Evolutionary conservation across 2,888 invertebrate species (phyloP), one percentile per base, ranked within the genome.

Genomic region (Lasioglossum pauxillum): DNA sequence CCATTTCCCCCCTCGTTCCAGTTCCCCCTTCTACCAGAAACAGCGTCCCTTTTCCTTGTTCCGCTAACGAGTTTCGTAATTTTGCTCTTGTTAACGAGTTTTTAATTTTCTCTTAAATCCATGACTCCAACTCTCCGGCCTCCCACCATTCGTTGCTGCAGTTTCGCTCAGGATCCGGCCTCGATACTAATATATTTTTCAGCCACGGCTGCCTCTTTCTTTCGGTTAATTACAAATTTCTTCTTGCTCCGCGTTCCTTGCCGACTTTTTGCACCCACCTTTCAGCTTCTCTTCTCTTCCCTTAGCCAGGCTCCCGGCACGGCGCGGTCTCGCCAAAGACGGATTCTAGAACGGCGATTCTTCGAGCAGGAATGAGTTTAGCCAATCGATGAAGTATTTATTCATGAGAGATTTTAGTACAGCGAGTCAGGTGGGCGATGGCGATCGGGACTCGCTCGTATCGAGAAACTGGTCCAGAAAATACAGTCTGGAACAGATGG

Each of bases 51-150:
- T 82, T 80, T 79, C 85, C 46, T 84, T 74, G 75, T 83, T 57
- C 27, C 69, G 83, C 78, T 90, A 90, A 90, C 85, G 89, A 90
- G 89, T 88, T 90, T 90, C 83, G 83, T 90, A 87, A 90, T 90
- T 90, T 87, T 82, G 71, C 88, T 88, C 80, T 78, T 86, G 84
- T 90, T 85, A 90, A 90, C 89, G 89, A 88, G 88, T 85, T 88
- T 88, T 88, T 86, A 86, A 88, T 88, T 88, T 88, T 88, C 86
- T 72, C 80, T 86, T 79, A 84, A 86, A 87, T 87, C 87, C 80
- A 83, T 78, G 86, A 78, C 86, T 71, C 46, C 71, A 67, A 79
- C 78, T 49, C 49, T 27, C 41, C 46, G n/a, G 10, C 31, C 5
- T 44, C 44, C 23, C 49, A n/a, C 23, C 53, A n/a, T 23, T 23